Evolutionary conservation across 2,888 invertebrate genomes (phyloP).

Genomic region (Pasiphila rectangulata): DNA sequence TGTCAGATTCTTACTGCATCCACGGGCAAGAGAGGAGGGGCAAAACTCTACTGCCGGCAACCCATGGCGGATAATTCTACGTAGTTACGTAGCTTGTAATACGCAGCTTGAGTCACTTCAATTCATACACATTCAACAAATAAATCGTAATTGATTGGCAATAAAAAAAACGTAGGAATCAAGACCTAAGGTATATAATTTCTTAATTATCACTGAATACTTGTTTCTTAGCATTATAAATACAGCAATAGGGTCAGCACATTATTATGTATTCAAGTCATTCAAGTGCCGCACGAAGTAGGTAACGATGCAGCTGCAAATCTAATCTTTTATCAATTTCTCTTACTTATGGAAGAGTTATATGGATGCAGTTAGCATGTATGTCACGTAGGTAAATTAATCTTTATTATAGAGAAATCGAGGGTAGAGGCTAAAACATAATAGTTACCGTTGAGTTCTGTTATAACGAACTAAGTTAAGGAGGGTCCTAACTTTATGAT

Average conservation of each 20-base stretch:
- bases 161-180: too few species aligned
- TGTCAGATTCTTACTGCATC: too few species aligned
- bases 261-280: conserved; percentile 10
- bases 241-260: conserved; percentile 6
- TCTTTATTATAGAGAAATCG: conserved; percentile 22
- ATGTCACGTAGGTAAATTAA: conserved; percentile 16
- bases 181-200: neutral
- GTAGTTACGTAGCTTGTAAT: too few species aligned
- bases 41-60: too few species aligned
- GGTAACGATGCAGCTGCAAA: conserved; percentile 18
- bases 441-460: conserved; percentile 6
- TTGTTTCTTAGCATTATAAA: neutral
- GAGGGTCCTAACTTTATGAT: neutral
- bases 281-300: conserved; percentile 2
- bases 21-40: too few species aligned
- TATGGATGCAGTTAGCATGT: conserved; percentile 12
- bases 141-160: too few species aligned
- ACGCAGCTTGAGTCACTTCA: too few species aligned
- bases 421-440: conserved; percentile 3
- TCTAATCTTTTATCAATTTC: conserved; percentile 21
- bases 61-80: too few species aligned
- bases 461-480: neutral
- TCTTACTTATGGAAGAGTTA: conserved; percentile 9
- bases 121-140: too few species aligned
- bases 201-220: neutral